phyloP scores from a whole-genome alignment of 2,797 vertebrate species.

The Halcyon smyrnensis region DNA sequence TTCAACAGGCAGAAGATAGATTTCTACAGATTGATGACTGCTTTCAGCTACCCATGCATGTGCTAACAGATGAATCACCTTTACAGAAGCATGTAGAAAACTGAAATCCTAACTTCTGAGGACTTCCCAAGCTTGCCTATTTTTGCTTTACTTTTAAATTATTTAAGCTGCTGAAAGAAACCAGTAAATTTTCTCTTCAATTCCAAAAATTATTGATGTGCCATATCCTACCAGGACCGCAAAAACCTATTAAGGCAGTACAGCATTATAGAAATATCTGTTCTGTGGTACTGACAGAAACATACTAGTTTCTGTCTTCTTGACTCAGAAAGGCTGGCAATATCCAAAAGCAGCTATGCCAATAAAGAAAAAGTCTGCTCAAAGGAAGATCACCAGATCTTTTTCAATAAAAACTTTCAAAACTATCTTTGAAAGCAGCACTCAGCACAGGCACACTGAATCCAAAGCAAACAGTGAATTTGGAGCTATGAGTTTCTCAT shows the following conservation, averaged over 20 bases:
- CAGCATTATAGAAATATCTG: background rate
- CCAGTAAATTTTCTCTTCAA: background rate
- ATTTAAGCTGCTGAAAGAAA: background rate
- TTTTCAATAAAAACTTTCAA: background rate
- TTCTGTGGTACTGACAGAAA: background rate
- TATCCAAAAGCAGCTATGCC: background rate
- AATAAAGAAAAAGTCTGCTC: background rate
- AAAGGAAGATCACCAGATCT: background rate
- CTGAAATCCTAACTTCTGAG: background rate
- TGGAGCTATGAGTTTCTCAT: background rate
- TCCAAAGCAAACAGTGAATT: background rate
- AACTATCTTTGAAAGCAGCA: background rate
- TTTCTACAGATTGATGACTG: background rate
- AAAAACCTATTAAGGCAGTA: background rate
- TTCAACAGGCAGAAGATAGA: background rate
- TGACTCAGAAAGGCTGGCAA: background rate
- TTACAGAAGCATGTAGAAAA: slow-evolving; percentile 14
- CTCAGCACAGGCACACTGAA: rapidly evolving
- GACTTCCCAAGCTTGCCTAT: background rate
- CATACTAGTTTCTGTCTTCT: background rate
- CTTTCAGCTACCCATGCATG: background rate
- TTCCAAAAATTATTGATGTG: background rate
- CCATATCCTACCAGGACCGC: background rate
- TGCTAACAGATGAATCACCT: background rate
- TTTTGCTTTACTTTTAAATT: background rate